A percentile compares a stretch with the other conserved stretches of the same genome.
Conservation (phyloP, 2,888 invertebrate species). For the Spodoptera exigua region DNA sequence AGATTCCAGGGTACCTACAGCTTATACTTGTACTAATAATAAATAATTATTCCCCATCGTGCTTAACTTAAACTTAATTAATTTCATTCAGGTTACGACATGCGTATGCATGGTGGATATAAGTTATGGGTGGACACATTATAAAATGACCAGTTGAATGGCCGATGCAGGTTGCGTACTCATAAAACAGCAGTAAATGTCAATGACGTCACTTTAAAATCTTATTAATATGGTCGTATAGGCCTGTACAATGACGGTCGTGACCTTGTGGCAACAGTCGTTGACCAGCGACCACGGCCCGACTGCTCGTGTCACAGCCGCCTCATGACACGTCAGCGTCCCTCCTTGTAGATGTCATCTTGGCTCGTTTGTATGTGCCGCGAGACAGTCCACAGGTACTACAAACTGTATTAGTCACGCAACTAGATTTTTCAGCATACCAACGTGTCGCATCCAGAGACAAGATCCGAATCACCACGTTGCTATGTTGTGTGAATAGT, state of each 20-base stretch:
- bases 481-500: constrained; percentile 21
- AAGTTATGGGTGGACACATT: constrained; percentile 11
- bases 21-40: no score
- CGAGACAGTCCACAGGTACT: constrained; percentile 10
- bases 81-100: neutral
- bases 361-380: constrained; percentile 32
- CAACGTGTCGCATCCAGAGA: constrained; percentile 26
- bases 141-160: constrained; percentile 18
- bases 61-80: no score
- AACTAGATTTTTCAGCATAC: constrained; percentile 18
- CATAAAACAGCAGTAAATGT: constrained; percentile 36
- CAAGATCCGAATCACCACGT: constrained; percentile 28
- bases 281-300: constrained; percentile 35
- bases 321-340: neutral
- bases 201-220: constrained; percentile 37
- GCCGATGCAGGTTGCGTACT: constrained; percentile 33
- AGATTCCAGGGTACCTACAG: no score
- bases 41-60: no score
- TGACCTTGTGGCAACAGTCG: constrained; percentile 48
- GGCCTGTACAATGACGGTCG: constrained; percentile 4
- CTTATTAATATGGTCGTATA: constrained; percentile 17
- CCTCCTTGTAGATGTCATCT: constrained; percentile 23
- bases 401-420: neutral
- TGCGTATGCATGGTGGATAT: neutral
- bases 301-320: constrained; percentile 20